Evolutionary conservation across 2,888 invertebrate species (phyloP), one percentile per base, ranked within the genome.

Genomic region (Pilophorus perplexus): DNA sequence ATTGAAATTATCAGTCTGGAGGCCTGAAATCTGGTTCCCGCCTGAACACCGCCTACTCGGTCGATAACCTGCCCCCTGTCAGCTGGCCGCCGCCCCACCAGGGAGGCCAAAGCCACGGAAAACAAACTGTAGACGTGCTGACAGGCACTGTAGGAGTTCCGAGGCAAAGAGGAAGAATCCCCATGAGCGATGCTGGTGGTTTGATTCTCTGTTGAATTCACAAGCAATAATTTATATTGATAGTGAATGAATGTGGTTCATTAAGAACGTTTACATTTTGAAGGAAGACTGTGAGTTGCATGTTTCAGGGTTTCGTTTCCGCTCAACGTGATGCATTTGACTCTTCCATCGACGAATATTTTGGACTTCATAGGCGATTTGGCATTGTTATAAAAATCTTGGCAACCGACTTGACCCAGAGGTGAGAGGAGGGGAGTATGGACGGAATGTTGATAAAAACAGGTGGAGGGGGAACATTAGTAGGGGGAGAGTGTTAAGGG

Each of bases 361-460:
- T n/a, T n/a, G n/a, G n/a, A n/a, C n/a, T n/a, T n/a, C n/a, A 50
- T 23, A 50, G 27, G 10, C 28, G 14, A 16, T 52, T 52, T 55
- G 55, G 40, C 55, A 38, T 55, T n/a, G 20, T 38, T 55, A 18
- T 37, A 16, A 38, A 18, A 37, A 55, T 14, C 55, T 55, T 55
- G 55, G 55, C 55, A 38, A 20, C 2, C n/a, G 38, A 22, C 18
- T 10, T 28, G 52, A 16, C 25, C 52, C 28, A 28, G 52, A 25
- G n/a, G n/a, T n/a, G 28, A 46, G 62, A 20, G 48, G 62, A 27
- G 28, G 22, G 18, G 28, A 8, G 14, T 16, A 10, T 38, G 4
- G n/a, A 33, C 40, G 18, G 59, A 59, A 59, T 59, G 59, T 59
- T 59, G 59, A 22, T 59, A 59, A 59, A 59, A 27, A 59, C 16